Conservation (phyloP, 2,797 vertebrate species). For the Etheostoma perlongum region DNA sequence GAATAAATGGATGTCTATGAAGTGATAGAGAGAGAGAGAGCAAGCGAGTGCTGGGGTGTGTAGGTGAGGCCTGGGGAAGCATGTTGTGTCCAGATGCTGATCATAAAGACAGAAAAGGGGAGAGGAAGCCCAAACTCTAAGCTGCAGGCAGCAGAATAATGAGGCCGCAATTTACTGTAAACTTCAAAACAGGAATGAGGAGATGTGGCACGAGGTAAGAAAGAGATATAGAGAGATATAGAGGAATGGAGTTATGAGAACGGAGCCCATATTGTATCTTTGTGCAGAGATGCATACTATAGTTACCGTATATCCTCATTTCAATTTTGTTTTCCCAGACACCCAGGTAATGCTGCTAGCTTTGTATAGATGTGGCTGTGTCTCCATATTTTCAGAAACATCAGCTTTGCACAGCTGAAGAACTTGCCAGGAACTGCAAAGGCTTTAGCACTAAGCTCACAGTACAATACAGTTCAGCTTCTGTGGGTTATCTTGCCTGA, state of each 20-base stretch:
- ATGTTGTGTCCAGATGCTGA: slow-evolving; percentile 85
- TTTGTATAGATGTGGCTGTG: background rate
- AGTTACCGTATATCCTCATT: background rate
- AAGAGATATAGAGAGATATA: slow-evolving; percentile 2
- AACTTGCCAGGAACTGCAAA: slow-evolving; percentile 31
- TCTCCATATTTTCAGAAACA: background rate
- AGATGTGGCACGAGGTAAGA: background rate
- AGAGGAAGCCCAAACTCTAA: slow-evolving; percentile 45
- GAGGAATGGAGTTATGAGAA: background rate
- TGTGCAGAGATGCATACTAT: background rate
- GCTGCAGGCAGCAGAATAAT: slow-evolving; percentile 76
- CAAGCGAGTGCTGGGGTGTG: slow-evolving; percentile 33
- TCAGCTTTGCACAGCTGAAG: slow-evolving; percentile 8
- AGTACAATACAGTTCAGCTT: slow-evolving; percentile 26
- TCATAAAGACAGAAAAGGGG: slow-evolving; percentile 53
- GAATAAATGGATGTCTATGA: slow-evolving; percentile 14
- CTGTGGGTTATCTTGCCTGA: slow-evolving; percentile 31
- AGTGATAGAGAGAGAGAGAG: slow-evolving; percentile 11
- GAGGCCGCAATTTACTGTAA: slow-evolving; percentile 68
- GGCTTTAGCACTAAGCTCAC: slow-evolving; percentile 7
- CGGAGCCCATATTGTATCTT: background rate
- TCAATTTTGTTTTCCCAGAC: background rate
- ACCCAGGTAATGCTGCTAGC: background rate
- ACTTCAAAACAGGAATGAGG: slow-evolving; percentile 58
- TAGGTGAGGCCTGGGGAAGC: slow-evolving; percentile 64